Base-by-base conservation (phyloP, 2,888 invertebrate genomes). In the Galerucella calmariensis region DNA sequence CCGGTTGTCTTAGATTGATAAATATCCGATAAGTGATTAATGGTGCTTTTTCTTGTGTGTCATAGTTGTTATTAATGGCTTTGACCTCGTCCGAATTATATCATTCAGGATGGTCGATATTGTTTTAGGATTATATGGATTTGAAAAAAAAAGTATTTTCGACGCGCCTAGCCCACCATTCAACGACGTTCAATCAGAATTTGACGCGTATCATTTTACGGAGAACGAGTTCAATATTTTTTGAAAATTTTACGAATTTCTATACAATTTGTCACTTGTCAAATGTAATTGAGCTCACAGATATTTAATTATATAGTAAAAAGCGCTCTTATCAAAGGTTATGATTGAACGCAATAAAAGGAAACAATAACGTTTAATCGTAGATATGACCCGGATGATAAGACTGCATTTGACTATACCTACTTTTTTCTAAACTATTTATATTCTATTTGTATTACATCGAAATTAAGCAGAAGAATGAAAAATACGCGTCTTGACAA, bases 101-200 rank as follows among this genome's bases (percentile, higher is more conserved):
- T 56, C 56, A 56, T 11, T 3, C 56, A 2, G 56, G 65, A 67
- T 58, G 41, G 67, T 67, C 56, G 53, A 53, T 67, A 35, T 56
- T 67, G 67, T 67, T 67, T 56, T 53, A 53, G 27, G 58, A 67
- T 67, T 67, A 58, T 58, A 56, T 41, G 67, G 67, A 67, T 67
- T 67, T 67, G 44, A 41, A 35, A 6, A 9, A 41, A 41, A 62
- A 41, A 41, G 8, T 41, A 2, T 62, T 35, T 35, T 62, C 35
- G 62, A n/a, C 41, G 9, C 16, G 62, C 62, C 62, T 56, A 56
- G 14, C 48, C 48, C 48, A 48, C 11, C 48, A 12, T 48, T 48
- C 14, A 14, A 56, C 20, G 56, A 56, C 56, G n/a, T 56, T 56
- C 56, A 8, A 20, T 56, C 56, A 56, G 20, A 20, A 20, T 56